Base-by-base conservation (phyloP, 2,888 invertebrate species). In the Morpho deidamia region DNA sequence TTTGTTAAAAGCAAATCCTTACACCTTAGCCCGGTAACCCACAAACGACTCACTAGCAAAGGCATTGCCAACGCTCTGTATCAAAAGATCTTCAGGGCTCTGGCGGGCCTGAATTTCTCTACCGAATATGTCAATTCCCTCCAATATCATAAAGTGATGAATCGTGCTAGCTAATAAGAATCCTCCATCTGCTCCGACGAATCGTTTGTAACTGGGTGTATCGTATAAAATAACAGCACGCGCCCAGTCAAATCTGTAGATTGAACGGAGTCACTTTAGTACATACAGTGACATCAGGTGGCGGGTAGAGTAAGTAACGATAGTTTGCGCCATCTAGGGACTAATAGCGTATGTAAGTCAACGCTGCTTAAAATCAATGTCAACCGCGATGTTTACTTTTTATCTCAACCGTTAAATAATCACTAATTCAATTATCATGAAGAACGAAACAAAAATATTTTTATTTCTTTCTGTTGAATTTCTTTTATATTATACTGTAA, bases 181-280 rank as follows among this genome's bases (percentile, higher is more conserved):
- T 64, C 97, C 97, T 7, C 95, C 95, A 58, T 92, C 91, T 9
- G 86, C 83, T 0, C 96, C 96, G 7, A 92, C 94, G 0, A 92
- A 86, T 65, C 92, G 90, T 42, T 86, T 81, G 67, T 93, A 94
- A 0, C 94, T 95, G 56, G 93, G 90, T 9, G 93, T 92, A 65
- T 96, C 94, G 78, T 96, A 97, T 62, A 97, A 83, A 54, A 96
- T 83, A 42, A 94, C 92, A 1, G 94, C 87, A 64, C 93, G 94
- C 7, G 83, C 86, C 96, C 96, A 97, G 38, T 90, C 83, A 76
- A 93, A 93, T 70, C 96, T 96, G 82, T 65, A 70, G 68, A 65
- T 11, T 40, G 11, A 40, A 8, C 4, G 11, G 7, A 40, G 8
- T 40, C 40, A 11, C 11, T 40, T 11, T 8, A 40, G 40, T 11